Evolutionary conservation across 1,140 invertebrate species (phyloP).

Genomic region (Hirudo medicinalis): DNA sequence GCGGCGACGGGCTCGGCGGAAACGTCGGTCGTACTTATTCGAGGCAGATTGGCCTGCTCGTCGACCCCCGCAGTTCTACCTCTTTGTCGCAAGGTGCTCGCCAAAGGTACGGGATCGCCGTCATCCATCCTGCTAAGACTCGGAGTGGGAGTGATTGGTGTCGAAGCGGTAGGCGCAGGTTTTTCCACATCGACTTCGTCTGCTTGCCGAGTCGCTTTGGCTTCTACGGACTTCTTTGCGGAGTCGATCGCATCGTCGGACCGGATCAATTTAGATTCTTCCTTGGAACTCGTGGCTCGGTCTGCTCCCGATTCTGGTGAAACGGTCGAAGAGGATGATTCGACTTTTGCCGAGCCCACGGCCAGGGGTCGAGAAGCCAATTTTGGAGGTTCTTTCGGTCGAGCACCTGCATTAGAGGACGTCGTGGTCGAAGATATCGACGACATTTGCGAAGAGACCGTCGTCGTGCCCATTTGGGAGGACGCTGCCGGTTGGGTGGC

Average conservation of each 20-base stretch:
- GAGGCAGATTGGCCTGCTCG: not conserved
- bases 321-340: no score
- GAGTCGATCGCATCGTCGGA: not conserved
- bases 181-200: not conserved
- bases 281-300: not conserved
- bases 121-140: no score
- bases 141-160: no score
- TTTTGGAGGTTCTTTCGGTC: no score
- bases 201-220: not conserved
- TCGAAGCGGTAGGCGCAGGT: not conserved
- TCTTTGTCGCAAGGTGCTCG: slow-evolving; percentile 10
- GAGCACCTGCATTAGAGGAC: no score
- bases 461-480: not conserved
- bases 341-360: no score
- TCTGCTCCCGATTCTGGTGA: not conserved
- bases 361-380: no score
- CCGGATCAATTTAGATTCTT: not conserved
- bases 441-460: not conserved
- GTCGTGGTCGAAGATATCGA: not conserved
- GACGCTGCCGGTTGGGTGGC: not conserved
- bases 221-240: not conserved
- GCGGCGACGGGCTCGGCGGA: not conserved
- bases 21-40: not conserved
- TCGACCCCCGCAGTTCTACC: not conserved
- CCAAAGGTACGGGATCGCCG: slow-evolving; percentile 10